phyloP scores from a whole-genome alignment of 1,140 invertebrate genomes.

The Drosophila melanica region DNA sequence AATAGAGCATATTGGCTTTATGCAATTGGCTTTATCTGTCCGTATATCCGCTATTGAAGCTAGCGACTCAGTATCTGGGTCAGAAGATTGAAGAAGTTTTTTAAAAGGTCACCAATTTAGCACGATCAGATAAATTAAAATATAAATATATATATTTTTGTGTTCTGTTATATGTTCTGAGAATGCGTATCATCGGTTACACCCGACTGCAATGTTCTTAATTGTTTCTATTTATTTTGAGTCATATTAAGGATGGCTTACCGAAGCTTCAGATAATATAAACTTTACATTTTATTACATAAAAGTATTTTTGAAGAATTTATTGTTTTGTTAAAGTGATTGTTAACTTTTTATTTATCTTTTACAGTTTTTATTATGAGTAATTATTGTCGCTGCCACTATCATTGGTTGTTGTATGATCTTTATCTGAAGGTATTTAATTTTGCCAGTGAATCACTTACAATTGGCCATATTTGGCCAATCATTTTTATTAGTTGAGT shows the following conservation, averaged over 20 bases:
- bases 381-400: slow-evolving; percentile 6
- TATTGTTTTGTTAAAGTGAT: background rate
- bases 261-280: background rate
- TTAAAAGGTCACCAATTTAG: too few relatives aligned
- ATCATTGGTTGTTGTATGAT: background rate
- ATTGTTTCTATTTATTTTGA: slow-evolving; percentile 5
- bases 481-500: slow-evolving; percentile 26
- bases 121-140: too few relatives aligned
- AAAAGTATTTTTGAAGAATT: background rate
- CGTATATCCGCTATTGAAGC: too few relatives aligned
- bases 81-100: too few relatives aligned
- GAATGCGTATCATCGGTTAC: too few relatives aligned
- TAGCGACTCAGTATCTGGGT: too few relatives aligned
- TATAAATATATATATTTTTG: too few relatives aligned
- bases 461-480: slow-evolving; percentile 30
- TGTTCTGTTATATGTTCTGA: too few relatives aligned
- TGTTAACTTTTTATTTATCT: background rate
- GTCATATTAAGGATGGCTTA: slow-evolving; percentile 1
- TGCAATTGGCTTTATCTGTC: too few relatives aligned
- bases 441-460: slow-evolving; percentile 24
- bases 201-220: too few relatives aligned
- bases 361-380: background rate
- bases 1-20: too few relatives aligned
- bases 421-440: slow-evolving; percentile 6
- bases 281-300: background rate